phyloP scores from a whole-genome alignment of 2,888 invertebrate species.

The Rapana venosa region DNA sequence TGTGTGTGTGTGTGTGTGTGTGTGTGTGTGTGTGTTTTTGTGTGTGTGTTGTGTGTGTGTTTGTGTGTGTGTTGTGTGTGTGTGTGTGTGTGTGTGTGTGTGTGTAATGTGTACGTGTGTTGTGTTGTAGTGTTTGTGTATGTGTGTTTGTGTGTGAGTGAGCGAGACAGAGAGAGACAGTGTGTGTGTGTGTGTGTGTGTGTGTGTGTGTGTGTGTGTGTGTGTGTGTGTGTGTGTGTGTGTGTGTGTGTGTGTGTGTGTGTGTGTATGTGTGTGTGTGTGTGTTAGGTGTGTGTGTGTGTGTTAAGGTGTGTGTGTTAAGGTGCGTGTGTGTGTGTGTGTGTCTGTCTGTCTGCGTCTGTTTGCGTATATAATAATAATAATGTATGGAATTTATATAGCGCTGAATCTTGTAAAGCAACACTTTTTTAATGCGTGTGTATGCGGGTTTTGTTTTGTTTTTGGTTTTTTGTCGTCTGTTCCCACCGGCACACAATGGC shows the following conservation, averaged over 20 bases:
- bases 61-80: background rate
- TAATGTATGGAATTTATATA: too few species aligned
- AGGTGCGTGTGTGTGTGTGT: background rate
- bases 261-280: conserved; percentile 6
- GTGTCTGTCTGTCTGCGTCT: too few species aligned
- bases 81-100: background rate
- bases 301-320: background rate
- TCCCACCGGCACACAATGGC: too few species aligned
- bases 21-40: conserved; percentile 18
- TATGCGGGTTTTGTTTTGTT: too few species aligned
- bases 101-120: background rate
- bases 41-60: conserved; percentile 6
- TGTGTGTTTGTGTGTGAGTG: conserved; percentile 18
- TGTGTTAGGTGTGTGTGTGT: background rate
- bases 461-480: too few species aligned
- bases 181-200: conserved; percentile 6
- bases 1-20: background rate
- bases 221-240: background rate
- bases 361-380: too few species aligned
- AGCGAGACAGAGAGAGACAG: too few species aligned
- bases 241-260: conserved; percentile 4
- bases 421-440: too few species aligned
- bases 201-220: background rate
- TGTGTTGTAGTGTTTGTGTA: background rate
- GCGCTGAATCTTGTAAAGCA: too few species aligned